These are phyloP conservation scores for Rhyacophila brunnea DNA, from an alignment of 1,140 invertebrate genomes.

Conservation along the genomic window DNA sequence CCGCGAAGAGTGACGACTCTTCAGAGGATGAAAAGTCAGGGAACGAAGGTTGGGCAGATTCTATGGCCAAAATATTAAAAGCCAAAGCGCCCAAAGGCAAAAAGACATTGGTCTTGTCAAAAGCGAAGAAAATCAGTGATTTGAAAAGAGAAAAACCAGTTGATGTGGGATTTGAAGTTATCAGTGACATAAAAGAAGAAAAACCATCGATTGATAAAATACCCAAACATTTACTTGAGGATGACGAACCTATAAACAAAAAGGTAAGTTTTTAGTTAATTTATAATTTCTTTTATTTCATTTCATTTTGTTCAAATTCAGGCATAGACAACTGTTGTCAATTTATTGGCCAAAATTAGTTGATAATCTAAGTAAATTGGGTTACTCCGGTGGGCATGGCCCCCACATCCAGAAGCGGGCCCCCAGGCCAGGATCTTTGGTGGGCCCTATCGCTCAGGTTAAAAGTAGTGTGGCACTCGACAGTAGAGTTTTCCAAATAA, in stretches of 20 bases:
- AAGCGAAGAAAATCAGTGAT: conserved; percentile 68
- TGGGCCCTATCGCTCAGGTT: no score
- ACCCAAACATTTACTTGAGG: conserved; percentile 30
- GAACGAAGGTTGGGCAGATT: conserved; percentile 67
- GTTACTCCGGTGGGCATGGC: no score
- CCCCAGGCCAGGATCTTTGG: no score
- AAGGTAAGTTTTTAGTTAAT: no score
- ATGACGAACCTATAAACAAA: conserved; percentile 27
- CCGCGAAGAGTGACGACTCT: background rate
- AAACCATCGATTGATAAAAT: conserved; percentile 41
- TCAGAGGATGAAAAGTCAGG: conserved; percentile 11
- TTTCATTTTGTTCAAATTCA: no score
- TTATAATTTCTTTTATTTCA: no score
- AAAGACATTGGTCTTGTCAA: conserved; percentile 70
- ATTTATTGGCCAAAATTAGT: no score
- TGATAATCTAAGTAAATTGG: no score
- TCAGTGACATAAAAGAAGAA: conserved; percentile 51
- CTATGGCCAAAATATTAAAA: conserved; percentile 71
- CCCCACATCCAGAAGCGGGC: no score
- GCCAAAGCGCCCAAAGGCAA: conserved; percentile 73
- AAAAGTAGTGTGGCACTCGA: no score
- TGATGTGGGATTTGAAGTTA: conserved; percentile 54
- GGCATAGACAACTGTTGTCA: no score
- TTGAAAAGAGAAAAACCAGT: conserved; percentile 52
- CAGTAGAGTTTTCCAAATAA: no score